Evolutionary conservation across 2,797 vertebrate genomes (phyloP), one percentile per base, ranked within the genome.

Genomic region (Cyclura pinguis): DNA sequence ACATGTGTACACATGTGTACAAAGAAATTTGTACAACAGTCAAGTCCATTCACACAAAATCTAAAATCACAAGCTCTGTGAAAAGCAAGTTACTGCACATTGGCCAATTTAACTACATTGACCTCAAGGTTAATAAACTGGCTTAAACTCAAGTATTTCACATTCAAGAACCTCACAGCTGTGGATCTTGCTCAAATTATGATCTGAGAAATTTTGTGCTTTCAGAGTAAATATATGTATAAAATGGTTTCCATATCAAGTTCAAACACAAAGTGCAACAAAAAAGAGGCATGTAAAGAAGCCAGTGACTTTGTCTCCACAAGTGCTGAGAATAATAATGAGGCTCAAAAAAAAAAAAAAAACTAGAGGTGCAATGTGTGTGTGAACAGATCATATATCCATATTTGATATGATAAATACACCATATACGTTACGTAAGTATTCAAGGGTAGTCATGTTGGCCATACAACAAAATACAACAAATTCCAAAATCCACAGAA

Each of bases 251-350:
- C 24, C 29, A 50, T 6, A 64, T 73, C 18, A 50, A 81, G 81
- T 80, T 86, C 55, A 38, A 86, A 81, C 1, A 27, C 24, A 87
- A 82, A 77, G 2, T 9, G 7, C 35, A 78, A 38, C 32, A 50
- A 18, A 76, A 47, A 83, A 29, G 24, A 6, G 32, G 27, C 32
- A 80, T 86, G 80, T 64, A 86, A 82, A 82, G 52, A 27, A 64
- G 42, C 6, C 24, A 22, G 32, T 47, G 20, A 84, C 29, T 69
- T 22, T 88, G 90, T 83, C 84, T 91, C 93, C 86, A 95, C 52
- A 93, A 94, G 88, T 89, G 80, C 85, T 94, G 92, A 91, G 64
- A 85, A 85, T 94, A 92, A 86, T 92, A 86, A 86, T 92, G 95
- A 84, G 93, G 88, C 93, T 92, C 89, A n/a, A 88, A 90, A 90